Percentiles rank a stretch among this genome's conserved stretches.
Evolutionary conservation across 1,140 invertebrate genomes (phyloP).

Genomic region (Physella acuta): DNA sequence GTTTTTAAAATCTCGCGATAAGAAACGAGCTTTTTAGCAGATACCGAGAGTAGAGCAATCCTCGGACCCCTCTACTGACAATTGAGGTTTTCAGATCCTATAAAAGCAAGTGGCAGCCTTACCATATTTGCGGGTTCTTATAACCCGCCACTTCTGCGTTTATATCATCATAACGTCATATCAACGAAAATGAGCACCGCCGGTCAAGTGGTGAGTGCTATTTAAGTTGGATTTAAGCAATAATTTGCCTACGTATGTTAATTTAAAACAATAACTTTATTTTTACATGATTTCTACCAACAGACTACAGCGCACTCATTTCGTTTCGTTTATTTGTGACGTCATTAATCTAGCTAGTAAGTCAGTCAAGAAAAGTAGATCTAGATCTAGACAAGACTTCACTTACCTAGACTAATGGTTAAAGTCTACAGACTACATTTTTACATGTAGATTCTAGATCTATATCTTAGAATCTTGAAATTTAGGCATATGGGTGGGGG

Average conservation of each 20-base stretch:
- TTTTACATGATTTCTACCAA: background rate
- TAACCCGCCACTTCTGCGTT: slow-evolving; percentile 3
- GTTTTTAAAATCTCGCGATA: slow-evolving; percentile 3
- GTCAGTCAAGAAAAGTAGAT: background rate
- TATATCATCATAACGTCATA: background rate
- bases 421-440: background rate
- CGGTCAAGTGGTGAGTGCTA: slow-evolving; percentile 9
- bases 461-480: background rate
- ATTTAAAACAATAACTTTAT: background rate
- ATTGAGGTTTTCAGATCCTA: background rate
- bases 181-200: slow-evolving; percentile 6
- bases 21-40: background rate
- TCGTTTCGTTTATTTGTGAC: background rate
- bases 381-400: background rate
- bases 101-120: background rate
- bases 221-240: background rate
- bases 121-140: background rate
- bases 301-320: background rate
- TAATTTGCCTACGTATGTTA: background rate
- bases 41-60: background rate
- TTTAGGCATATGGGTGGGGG: too few species aligned
- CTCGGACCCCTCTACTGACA: background rate
- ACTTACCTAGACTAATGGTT: background rate
- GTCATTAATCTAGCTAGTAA: background rate
- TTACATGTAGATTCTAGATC: background rate